A percentile compares a stretch with the other conserved stretches of the same genome.
phyloP scores from a whole-genome alignment of 2,888 invertebrate species.

The Troglohyphantes excavatus region DNA sequence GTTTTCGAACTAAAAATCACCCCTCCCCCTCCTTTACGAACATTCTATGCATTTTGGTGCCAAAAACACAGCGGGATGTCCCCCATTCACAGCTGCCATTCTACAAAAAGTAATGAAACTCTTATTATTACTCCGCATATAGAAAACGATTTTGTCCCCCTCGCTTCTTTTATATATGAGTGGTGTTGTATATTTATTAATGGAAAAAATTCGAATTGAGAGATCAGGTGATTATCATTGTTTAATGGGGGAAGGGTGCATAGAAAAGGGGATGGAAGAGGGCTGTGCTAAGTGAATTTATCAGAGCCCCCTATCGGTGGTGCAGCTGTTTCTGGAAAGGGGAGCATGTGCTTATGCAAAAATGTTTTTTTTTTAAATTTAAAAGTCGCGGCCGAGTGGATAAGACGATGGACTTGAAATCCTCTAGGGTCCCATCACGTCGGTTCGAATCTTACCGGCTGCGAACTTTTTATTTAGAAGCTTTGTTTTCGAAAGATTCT shows the following conservation, averaged over 20 bases:
- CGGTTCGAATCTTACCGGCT: too few species aligned
- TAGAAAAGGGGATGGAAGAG: not conserved
- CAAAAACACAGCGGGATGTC: constrained; percentile 51
- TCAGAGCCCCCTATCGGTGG: constrained; percentile 33
- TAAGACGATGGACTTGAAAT: too few species aligned
- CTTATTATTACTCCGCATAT: constrained; percentile 46
- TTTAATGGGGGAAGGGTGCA: constrained; percentile 11
- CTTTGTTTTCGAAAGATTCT: too few species aligned
- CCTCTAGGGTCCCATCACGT: too few species aligned
- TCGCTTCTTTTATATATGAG: not conserved
- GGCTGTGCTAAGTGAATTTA: constrained; percentile 51
- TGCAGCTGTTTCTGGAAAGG: constrained; percentile 49
- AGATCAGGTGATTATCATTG: constrained; percentile 65
- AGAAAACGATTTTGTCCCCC: constrained; percentile 19
- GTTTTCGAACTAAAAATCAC: constrained; percentile 5
- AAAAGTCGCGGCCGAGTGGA: too few species aligned
- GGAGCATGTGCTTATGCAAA: constrained; percentile 60
- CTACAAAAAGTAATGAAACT: constrained; percentile 69
- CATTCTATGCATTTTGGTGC: not conserved
- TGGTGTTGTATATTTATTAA: constrained; percentile 43
- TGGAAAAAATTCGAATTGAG: constrained; percentile 47
- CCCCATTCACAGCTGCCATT: not conserved
- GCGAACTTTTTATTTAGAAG: too few species aligned
- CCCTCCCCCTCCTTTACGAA: not conserved
- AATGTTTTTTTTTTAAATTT: not conserved